Evolutionary conservation across 2,888 invertebrate genomes (phyloP), one percentile per base, ranked within the genome.

Genomic region (Acanthosepion esculentum): DNA sequence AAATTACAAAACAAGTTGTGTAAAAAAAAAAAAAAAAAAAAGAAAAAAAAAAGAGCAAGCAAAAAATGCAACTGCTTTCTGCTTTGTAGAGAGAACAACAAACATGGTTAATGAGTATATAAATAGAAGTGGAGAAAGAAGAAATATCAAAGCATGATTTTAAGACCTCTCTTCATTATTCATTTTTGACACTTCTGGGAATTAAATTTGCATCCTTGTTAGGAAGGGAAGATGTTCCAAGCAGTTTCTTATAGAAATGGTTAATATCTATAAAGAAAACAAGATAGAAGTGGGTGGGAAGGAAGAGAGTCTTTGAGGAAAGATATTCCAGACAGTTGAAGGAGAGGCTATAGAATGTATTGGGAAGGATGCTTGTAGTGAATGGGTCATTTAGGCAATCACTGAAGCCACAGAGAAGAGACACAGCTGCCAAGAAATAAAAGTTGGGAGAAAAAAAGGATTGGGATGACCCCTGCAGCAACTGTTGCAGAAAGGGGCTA

Each of bases 331-430:
- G 26, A 59, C 23, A 23, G 23, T 59, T 59, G 3, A 59, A 33
- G n/a, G 12, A 78, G 78, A 78, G 12, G n/a, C 8, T n/a, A 78
- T 78, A 18, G 29, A n/a, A n/a, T 10, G 78, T 8, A 18, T n/a
- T n/a, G 12, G n/a, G 93, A 50, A 53, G 50, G 53, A 93, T 53
- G 41, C 93, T 93, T 26, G 93, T n/a, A 23, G 50, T 93, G 50
- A 50, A 93, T 23, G 59, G 23, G 23, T 20, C 4, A 7, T 50
- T 26, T 92, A 50, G 93, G 50, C 53, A 48, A 93, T 78, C 78
- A 93, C 93, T 93, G 53, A 53, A 93, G 53, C 53, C 50, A 48
- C 53, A 93, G 15, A 93, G 92, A n/a, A 93, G 93, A 93, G n/a
- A 93, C 50, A 53, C 53, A 93, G 93, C 93, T 48, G 53, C 93